Evolutionary conservation across 2,113 vertebrate genomes (phyloP).

Genomic region (Oreochromis tanganicae): DNA sequence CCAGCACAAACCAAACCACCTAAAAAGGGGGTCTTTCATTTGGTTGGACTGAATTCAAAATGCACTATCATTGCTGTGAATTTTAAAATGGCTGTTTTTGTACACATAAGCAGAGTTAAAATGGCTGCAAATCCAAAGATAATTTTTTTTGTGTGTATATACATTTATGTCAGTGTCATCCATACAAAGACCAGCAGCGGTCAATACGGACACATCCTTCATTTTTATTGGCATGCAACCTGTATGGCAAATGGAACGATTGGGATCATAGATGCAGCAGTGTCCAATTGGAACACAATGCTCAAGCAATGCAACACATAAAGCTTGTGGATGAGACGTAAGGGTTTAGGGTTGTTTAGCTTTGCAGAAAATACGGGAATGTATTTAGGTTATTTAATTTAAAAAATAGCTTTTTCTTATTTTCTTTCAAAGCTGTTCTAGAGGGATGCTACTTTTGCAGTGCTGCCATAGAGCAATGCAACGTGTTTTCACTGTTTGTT

Average conservation of each 20-base stretch:
- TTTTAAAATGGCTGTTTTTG: constrained; percentile 60
- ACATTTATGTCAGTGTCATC: constrained; percentile 51
- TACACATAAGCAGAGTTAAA: constrained; percentile 44
- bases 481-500: constrained; percentile 38
- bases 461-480: constrained; percentile 63
- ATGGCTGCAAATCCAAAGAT: constrained; percentile 43
- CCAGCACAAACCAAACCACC: constrained; percentile 36
- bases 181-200: neutral
- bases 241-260: neutral
- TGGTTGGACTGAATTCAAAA: constrained; percentile 40
- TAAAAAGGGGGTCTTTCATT: constrained; percentile 33
- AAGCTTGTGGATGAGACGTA: neutral
- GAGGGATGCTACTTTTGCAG: neutral
- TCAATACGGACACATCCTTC: neutral
- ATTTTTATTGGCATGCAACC: neutral
- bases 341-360: neutral
- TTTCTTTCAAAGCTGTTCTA: neutral
- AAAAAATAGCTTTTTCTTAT: neutral
- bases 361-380: neutral
- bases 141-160: constrained; percentile 6
- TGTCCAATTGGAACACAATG: neutral
- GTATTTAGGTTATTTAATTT: neutral
- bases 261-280: constrained; percentile 18
- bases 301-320: constrained; percentile 14
- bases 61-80: constrained; percentile 37